Percentiles rank a stretch among this genome's conserved stretches.
These are phyloP conservation scores for Aphidius colemani DNA, from an alignment of 2,888 invertebrate species.

Conservation along the genomic window DNA sequence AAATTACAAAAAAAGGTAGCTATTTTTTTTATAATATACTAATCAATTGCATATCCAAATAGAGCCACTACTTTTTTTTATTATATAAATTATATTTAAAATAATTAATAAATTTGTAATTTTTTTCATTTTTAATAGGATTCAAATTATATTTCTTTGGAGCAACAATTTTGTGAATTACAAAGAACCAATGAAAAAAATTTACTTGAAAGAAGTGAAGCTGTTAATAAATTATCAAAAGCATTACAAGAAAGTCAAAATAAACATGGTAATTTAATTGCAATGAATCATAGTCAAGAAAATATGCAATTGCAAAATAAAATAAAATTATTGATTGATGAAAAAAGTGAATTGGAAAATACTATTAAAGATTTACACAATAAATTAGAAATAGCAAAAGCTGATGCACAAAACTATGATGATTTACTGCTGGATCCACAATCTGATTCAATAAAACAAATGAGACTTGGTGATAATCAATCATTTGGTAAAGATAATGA, in stretches of 20 bases:
- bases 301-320: conserved; percentile 61
- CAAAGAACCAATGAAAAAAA: conserved; percentile 68
- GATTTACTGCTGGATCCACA: conserved; percentile 48
- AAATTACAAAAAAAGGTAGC: conserved; percentile 55
- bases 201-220: conserved; percentile 67
- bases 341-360: conserved; percentile 62
- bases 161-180: conserved; percentile 59
- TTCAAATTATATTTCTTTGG: conserved; percentile 45
- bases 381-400: conserved; percentile 48
- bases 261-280: conserved; percentile 60
- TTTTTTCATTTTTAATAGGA: conserved; percentile 39
- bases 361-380: conserved; percentile 49
- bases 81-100: no score
- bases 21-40: no score
- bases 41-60: no score
- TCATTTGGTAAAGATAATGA: conserved; percentile 54
- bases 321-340: conserved; percentile 62
- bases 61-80: no score
- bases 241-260: conserved; percentile 68
- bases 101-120: neutral
- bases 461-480: conserved; percentile 49
- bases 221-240: conserved; percentile 67
- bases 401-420: conserved; percentile 48
- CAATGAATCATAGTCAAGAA: conserved; percentile 61
- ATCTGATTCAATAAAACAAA: conserved; percentile 51